These are phyloP conservation scores for Enteromius argenteus DNA, from an alignment of 2,797 vertebrate species.

Conservation along the genomic window DNA sequence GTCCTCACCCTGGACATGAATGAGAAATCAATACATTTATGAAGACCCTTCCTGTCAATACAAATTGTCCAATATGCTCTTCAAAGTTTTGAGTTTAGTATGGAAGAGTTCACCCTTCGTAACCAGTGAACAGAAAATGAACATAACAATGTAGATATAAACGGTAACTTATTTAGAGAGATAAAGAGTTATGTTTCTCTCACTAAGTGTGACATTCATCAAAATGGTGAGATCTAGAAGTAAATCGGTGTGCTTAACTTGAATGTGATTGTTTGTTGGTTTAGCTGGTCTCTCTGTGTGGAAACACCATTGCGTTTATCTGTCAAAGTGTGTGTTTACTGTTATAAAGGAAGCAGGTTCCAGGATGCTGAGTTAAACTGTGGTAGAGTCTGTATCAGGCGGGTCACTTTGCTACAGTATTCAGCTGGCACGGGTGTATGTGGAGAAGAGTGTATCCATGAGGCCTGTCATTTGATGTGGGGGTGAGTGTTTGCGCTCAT, in stretches of 20 bases:
- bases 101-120: neutral
- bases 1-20: neutral
- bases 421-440: constrained; percentile 20
- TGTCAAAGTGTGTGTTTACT: constrained; percentile 27
- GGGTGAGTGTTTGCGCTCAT: constrained; percentile 52
- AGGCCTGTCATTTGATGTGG: constrained; percentile 55
- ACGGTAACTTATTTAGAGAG: neutral
- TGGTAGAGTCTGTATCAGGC: neutral
- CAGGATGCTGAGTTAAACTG: constrained; percentile 2
- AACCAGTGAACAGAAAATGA: neutral
- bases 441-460: constrained; percentile 25
- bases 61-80: neutral
- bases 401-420: constrained; percentile 1
- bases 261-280: constrained; percentile 11
- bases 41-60: neutral
- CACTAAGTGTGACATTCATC: constrained; percentile 41
- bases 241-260: constrained; percentile 11
- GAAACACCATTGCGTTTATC: neutral
- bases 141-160: neutral
- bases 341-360: neutral
- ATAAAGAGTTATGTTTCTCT: neutral
- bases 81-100: neutral
- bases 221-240: constrained; percentile 41
- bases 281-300: constrained; percentile 31
- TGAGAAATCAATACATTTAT: neutral